Percentiles rank a stretch among this genome's conserved stretches.
These are phyloP conservation scores for Microchrysa polita DNA, from an alignment of 2,888 invertebrate species.

Conservation along the genomic window DNA sequence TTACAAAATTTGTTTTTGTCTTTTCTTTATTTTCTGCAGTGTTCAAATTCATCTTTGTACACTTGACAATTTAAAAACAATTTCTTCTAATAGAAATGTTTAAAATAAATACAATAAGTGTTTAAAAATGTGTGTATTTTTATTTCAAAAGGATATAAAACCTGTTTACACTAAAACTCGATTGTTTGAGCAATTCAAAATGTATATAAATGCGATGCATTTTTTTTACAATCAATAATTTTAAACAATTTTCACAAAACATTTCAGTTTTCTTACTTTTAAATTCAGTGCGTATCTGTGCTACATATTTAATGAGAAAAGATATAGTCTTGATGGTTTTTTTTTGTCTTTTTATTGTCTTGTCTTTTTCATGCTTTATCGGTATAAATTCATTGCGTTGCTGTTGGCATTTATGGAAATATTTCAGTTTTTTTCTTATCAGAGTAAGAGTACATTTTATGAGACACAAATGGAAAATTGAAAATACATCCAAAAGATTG, in stretches of 20 bases:
- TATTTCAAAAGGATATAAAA: slow-evolving; percentile 8
- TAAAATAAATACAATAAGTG: not conserved
- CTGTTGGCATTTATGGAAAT: not conserved
- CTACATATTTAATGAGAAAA: slow-evolving; percentile 40
- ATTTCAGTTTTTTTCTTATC: no score
- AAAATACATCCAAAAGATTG: no score
- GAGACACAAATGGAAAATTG: no score
- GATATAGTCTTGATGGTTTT: slow-evolving; percentile 16
- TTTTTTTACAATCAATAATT: not conserved
- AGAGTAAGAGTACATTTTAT: no score
- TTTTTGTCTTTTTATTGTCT: slow-evolving; percentile 35
- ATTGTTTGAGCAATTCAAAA: slow-evolving; percentile 25
- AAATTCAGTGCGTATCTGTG: slow-evolving; percentile 7
- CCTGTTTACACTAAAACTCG: not conserved
- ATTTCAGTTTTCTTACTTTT: no score
- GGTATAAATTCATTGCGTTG: slow-evolving; percentile 8
- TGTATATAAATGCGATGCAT: slow-evolving; percentile 4
- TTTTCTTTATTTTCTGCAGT: no score
- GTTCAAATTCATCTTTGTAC: slow-evolving; percentile 23
- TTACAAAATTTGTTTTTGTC: not conserved
- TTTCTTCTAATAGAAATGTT: not conserved
- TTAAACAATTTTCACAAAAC: slow-evolving; percentile 18
- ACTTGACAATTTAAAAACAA: not conserved
- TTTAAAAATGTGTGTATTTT: not conserved
- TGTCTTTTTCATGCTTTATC: slow-evolving; percentile 22